These are phyloP conservation scores for Micromesistius poutassou DNA, from an alignment of 2,797 vertebrate species.

Conservation along the genomic window DNA sequence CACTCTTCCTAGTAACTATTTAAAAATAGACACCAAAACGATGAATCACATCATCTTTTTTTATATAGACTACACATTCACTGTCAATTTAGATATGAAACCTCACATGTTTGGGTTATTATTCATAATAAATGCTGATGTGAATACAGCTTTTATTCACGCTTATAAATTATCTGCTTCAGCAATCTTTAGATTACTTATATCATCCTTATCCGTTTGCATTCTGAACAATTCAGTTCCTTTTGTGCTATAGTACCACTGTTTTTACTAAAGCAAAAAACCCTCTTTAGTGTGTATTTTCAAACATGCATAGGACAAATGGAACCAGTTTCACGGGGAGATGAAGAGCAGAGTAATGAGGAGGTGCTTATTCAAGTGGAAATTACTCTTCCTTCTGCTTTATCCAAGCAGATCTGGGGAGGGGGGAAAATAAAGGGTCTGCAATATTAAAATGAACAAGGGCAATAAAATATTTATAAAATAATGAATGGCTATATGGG, in stretches of 20 bases:
- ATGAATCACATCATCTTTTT: not conserved
- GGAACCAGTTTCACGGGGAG: not conserved
- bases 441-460: conserved; percentile 20
- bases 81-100: not conserved
- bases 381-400: not conserved
- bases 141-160: not conserved
- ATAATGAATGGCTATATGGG: conserved; percentile 6
- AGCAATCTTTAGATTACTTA: not conserved
- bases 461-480: not conserved
- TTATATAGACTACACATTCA: not conserved
- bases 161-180: not conserved
- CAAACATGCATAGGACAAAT: not conserved
- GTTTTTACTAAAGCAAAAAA: not conserved
- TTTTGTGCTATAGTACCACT: not conserved
- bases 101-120: not conserved
- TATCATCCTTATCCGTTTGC: not conserved
- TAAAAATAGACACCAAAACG: not conserved
- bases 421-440: not conserved
- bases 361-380: not conserved
- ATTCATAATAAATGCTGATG: not conserved
- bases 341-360: not conserved
- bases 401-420: not conserved
- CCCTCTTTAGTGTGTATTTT: not conserved
- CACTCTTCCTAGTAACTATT: not conserved
- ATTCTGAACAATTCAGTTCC: not conserved